Base-by-base conservation (phyloP, 1,140 invertebrate species). In the Anastatus disparis region DNA sequence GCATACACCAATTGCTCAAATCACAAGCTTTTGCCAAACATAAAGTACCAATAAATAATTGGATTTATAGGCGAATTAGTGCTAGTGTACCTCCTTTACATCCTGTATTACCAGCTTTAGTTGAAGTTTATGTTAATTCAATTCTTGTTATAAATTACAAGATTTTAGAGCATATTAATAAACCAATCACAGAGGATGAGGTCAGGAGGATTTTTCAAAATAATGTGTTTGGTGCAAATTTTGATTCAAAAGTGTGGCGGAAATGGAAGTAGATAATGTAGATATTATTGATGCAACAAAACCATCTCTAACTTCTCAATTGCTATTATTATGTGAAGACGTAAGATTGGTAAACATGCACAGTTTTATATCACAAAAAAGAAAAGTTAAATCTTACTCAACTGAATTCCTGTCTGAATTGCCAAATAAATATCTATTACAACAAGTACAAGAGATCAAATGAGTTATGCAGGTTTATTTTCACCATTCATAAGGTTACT, bases 21-120 rank as follows among this genome's bases (percentile, higher is more conserved):
- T 97, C 95, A 27, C 86, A 97, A 77, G 95, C 96, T 4, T 99
- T 99, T 80, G 95, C 96, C 0, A 98, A 98, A 85, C 94, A 99
- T 79, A 95, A 95, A 82, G 96, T 96, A 0, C 93, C 94, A 0
- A 96, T 97, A 7, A 96, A 96, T 87, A 93, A 94, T 75, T 98
- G 96, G 96, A 97, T 98, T 61, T 97, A 96, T 76, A 90, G 92
- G 71, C 97, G 99, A 87, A 94, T 99, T 46, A 95, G 94, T 76
- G 91, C 91, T 50, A 93, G 94, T 63, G 89, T 90, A 0, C 89
- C 93, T 24, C 97, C 97, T 0, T 82, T 99, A 29, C 97, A 99
- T 88, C 94, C 96, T 0, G 93, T 98, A 15, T 87, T 98, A 72
- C 96, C 96, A 1, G 91, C 93, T n/a, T 84, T 99, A 8, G 93